A percentile compares a stretch with the other conserved stretches of the same genome.
Evolutionary conservation across 2,797 vertebrate genomes (phyloP).

Genomic region (Novumbra hubbsi): DNA sequence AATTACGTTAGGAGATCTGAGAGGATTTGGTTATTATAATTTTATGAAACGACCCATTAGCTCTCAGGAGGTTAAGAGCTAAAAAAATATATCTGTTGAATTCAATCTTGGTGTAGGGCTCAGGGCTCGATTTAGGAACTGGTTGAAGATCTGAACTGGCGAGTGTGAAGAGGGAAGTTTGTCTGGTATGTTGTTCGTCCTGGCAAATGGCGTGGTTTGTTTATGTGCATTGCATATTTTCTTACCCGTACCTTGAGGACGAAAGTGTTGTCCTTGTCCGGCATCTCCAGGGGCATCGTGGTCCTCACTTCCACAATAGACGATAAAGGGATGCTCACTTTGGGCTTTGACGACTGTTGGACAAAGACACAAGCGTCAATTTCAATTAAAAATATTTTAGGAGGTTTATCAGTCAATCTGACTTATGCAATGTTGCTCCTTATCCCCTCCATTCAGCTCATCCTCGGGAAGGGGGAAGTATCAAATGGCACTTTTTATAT

Average conservation of each 20-base stretch:
- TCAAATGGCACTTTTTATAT: slow-evolving; percentile 62
- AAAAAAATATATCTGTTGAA: no score
- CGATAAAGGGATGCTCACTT: slow-evolving; percentile 91
- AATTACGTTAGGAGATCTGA: no score
- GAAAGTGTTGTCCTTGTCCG: slow-evolving; percentile 97
- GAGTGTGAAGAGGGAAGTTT: not conserved
- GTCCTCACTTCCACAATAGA: slow-evolving; percentile 96
- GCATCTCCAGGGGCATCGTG: slow-evolving; percentile 99
- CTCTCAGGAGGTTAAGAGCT: no score
- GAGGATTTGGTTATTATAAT: no score
- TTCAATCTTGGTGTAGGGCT: no score
- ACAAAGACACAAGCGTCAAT: slow-evolving; percentile 2
- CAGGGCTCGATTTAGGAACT: no score
- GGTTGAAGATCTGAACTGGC: not conserved
- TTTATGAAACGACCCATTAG: no score
- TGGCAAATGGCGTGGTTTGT: not conserved
- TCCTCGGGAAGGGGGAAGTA: slow-evolving; percentile 51
- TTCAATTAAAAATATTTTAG: slow-evolving; percentile 42
- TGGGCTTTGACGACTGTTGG: slow-evolving; percentile 89
- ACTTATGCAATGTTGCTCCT: slow-evolving; percentile 57
- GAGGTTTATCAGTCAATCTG: slow-evolving; percentile 68
- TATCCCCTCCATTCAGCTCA: slow-evolving; percentile 38
- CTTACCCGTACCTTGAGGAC: slow-evolving; percentile 87
- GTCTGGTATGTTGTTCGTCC: not conserved
- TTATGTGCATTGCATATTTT: not conserved